Conservation (phyloP, 2,888 invertebrate species). For the Drymonia ruficornis region DNA sequence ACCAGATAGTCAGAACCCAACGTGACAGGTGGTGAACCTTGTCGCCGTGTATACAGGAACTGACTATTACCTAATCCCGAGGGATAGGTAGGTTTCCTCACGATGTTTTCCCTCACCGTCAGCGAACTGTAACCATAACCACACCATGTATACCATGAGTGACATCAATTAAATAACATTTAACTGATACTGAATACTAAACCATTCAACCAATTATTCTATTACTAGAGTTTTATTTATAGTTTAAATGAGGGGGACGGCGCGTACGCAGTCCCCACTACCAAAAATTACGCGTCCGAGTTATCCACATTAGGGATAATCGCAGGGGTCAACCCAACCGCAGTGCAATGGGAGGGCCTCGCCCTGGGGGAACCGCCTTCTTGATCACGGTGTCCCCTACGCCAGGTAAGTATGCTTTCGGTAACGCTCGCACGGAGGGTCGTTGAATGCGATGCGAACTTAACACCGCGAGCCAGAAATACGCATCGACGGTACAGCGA, state of each 20-base stretch:
- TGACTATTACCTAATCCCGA: too few species aligned
- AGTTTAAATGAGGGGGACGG: neutral
- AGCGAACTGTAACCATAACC: too few species aligned
- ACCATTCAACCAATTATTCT: too few species aligned
- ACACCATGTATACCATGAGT: too few species aligned
- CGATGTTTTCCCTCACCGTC: too few species aligned
- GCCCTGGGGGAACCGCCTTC: conserved; percentile 1
- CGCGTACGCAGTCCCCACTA: conserved; percentile 2
- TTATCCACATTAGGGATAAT: conserved; percentile 1
- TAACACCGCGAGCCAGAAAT: neutral
- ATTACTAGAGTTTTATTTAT: too few species aligned
- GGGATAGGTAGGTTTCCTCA: too few species aligned
- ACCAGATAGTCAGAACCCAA: too few species aligned
- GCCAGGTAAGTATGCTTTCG: conserved; percentile 5
- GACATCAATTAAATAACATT: too few species aligned
- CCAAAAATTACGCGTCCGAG: conserved; percentile 8
- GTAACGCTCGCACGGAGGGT: neutral
- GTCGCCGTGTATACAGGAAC: too few species aligned
- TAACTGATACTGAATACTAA: too few species aligned
- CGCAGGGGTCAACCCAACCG: neutral
- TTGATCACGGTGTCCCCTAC: conserved; percentile 4
- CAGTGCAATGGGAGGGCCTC: conserved; percentile 2
- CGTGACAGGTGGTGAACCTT: too few species aligned
- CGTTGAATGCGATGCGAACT: neutral
- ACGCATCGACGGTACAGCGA: neutral